These are phyloP conservation scores for Dendrolimus houi DNA, from an alignment of 2,888 invertebrate genomes.

Conservation along the genomic window DNA sequence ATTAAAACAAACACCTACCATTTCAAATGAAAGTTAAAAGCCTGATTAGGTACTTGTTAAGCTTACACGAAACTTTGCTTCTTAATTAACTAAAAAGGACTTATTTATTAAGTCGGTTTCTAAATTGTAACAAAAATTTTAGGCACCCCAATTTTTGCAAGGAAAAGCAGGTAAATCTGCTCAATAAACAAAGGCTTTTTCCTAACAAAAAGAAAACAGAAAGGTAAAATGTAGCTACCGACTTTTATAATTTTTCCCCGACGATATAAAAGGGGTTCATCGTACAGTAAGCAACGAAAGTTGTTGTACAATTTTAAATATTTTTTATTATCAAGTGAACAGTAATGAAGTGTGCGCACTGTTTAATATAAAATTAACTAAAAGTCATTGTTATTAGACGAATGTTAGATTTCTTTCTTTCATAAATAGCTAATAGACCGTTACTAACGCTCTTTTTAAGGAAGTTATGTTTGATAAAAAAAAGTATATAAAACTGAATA, in stretches of 20 bases:
- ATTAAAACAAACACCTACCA: too few species aligned
- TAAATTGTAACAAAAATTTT: not conserved
- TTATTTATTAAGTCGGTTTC: not conserved
- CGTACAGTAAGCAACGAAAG: not conserved
- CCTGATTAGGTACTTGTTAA: too few species aligned
- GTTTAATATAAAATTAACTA: not conserved
- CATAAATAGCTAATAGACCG: not conserved
- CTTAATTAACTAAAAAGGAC: too few species aligned
- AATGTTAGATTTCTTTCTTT: not conserved
- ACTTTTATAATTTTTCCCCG: not conserved
- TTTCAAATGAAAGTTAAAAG: too few species aligned
- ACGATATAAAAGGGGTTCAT: not conserved
- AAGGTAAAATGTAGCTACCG: not conserved
- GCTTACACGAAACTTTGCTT: too few species aligned
- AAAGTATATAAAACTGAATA: not conserved
- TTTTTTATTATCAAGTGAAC: not conserved
- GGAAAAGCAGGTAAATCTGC: not conserved
- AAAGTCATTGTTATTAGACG: not conserved
- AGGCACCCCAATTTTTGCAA: not conserved
- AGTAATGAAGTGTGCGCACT: not conserved
- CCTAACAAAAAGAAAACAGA: not conserved
- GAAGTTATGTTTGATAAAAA: not conserved
- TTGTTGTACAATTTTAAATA: not conserved
- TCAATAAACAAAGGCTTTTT: not conserved
- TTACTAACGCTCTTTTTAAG: not conserved